A percentile compares a stretch with the other conserved stretches of the same genome.
phyloP scores from a whole-genome alignment of 2,113 vertebrate genomes.

The Triplophysa dalaica region DNA sequence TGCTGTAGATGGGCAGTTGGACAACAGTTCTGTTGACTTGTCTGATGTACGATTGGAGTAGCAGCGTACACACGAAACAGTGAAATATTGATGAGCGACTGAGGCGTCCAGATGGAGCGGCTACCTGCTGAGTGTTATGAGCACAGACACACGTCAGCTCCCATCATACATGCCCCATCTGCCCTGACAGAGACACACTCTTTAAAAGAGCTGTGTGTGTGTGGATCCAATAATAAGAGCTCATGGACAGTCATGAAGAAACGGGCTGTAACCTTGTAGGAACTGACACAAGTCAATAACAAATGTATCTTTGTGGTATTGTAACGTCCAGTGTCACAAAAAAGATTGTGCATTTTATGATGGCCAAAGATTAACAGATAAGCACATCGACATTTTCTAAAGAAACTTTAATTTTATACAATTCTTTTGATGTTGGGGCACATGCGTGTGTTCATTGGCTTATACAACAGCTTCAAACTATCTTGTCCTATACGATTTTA shows the following conservation, averaged over 20 bases:
- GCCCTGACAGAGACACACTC: background rate
- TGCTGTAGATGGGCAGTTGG: conserved; percentile 13
- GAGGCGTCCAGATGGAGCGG: conserved; percentile 74
- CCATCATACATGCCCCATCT: conserved; percentile 60
- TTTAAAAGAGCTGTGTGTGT: conserved; percentile 19
- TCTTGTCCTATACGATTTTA: too few species aligned
- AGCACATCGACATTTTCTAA: too few species aligned
- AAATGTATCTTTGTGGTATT: background rate
- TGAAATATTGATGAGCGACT: conserved; percentile 77
- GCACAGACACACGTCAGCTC: conserved; percentile 73
- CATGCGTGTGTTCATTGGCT: too few species aligned
- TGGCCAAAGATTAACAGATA: too few species aligned
- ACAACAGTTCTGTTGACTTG: conserved; percentile 20
- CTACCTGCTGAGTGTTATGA: conserved; percentile 77
- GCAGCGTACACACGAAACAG: conserved; percentile 23
- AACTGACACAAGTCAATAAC: conserved; percentile 5
- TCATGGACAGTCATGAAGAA: background rate
- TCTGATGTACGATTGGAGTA: conserved; percentile 35
- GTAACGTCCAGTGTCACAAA: background rate
- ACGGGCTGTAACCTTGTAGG: background rate
- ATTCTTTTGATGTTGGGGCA: too few species aligned
- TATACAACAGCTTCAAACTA: too few species aligned
- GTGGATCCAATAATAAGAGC: background rate
- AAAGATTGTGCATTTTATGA: too few species aligned
- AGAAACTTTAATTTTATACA: too few species aligned